Evolutionary conservation across 2,797 vertebrate species (phyloP).

Genomic region (Tapirus indicus): DNA sequence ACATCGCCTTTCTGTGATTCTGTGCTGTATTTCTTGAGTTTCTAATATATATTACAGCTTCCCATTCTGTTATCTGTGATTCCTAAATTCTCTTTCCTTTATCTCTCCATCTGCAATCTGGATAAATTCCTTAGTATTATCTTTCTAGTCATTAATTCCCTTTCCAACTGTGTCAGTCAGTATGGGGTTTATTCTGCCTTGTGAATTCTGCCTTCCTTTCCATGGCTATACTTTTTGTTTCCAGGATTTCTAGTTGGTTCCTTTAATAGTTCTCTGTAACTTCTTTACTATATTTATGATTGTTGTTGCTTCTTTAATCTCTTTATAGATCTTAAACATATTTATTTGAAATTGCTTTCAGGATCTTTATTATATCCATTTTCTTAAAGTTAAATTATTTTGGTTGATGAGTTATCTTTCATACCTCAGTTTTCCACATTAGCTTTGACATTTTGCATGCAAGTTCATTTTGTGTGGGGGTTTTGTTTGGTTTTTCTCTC

Average conservation of each 20-base stretch:
- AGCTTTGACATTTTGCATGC: not conserved
- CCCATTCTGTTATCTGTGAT: not conserved
- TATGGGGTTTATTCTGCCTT: not conserved
- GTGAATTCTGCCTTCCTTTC: not conserved
- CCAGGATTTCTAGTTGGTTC: not conserved
- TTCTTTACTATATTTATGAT: not conserved
- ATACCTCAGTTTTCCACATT: not conserved
- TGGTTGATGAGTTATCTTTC: not conserved
- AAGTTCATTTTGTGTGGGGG: not conserved
- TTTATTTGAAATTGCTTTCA: slow-evolving; percentile 15
- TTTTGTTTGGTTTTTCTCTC: not conserved
- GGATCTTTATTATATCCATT: not conserved
- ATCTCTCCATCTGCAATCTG: not conserved
- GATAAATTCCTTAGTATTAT: not conserved
- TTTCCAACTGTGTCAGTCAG: not conserved
- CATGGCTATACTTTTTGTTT: not conserved
- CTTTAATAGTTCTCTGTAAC: not conserved
- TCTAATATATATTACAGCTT: not conserved
- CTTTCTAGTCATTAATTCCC: not conserved
- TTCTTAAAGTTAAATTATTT: not conserved
- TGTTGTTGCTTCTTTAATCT: not conserved
- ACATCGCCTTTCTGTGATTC: not conserved
- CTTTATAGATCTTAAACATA: not conserved
- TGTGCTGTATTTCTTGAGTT: slow-evolving; percentile 6
- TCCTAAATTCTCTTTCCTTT: not conserved